Conservation (phyloP, 2,888 invertebrate genomes). For the Calliphora vomitoria region DNA sequence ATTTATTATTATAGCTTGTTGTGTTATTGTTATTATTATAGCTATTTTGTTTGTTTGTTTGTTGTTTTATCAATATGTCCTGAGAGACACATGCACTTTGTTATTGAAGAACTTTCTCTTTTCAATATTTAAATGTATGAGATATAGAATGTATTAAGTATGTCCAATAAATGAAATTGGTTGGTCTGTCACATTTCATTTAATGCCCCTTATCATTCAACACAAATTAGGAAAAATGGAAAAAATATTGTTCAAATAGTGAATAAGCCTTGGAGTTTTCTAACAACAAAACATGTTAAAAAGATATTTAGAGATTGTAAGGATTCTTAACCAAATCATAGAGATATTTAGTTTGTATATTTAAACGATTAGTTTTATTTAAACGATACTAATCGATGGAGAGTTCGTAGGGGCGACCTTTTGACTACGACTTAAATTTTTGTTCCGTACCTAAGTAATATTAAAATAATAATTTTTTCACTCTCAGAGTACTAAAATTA, state of each 20-base stretch:
- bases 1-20: slow-evolving; percentile 23
- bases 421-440: too few species aligned
- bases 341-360: too few species aligned
- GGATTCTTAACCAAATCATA: background rate
- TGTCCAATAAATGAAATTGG: slow-evolving; percentile 3
- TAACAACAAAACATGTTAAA: background rate
- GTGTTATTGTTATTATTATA: background rate
- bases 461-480: too few species aligned
- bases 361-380: too few species aligned
- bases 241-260: background rate
- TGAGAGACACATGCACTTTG: slow-evolving; percentile 4
- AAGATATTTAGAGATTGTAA: background rate
- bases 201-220: slow-evolving; percentile 31
- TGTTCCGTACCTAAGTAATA: too few species aligned
- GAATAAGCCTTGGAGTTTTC: background rate
- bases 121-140: background rate
- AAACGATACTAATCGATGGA: too few species aligned
- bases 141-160: background rate
- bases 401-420: too few species aligned
- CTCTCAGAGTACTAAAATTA: too few species aligned
- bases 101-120: slow-evolving; percentile 5
- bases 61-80: slow-evolving; percentile 30
- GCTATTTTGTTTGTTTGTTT: background rate
- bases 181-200: background rate
- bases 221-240: background rate